phyloP scores from a whole-genome alignment of 2,888 invertebrate species.

The Cataglyphis albicans region DNA sequence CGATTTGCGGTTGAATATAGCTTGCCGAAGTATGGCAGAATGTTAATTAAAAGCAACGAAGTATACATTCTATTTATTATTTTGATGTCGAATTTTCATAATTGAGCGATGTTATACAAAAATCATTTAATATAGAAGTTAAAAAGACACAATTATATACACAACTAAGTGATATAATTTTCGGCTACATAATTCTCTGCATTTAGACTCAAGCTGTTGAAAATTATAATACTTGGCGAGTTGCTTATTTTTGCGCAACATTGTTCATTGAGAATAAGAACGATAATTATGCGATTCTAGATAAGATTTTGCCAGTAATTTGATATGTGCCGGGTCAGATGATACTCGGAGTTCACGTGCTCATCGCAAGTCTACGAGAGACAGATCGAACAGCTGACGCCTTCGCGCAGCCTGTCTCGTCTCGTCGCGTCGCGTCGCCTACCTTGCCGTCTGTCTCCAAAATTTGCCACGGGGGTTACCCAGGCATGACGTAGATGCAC shows the following conservation, averaged over 20 bases:
- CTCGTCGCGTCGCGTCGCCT: not conserved
- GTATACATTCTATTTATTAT: not conserved
- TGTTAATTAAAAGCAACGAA: slow-evolving; percentile 22
- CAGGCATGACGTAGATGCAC: slow-evolving; percentile 72
- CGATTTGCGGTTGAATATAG: slow-evolving; percentile 33
- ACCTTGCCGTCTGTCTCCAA: slow-evolving; percentile 60
- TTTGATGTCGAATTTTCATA: not conserved
- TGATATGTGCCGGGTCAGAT: slow-evolving; percentile 39
- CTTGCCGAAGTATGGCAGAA: not conserved
- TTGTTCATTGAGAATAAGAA: not conserved
- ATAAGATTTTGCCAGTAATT: slow-evolving; percentile 53
- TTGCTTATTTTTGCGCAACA: not conserved
- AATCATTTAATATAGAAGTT: not conserved
- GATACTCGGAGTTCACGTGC: slow-evolving; percentile 46
- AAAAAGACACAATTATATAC: not conserved
- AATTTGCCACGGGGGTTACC: slow-evolving; percentile 68
- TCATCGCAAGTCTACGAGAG: slow-evolving; percentile 52
- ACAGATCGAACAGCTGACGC: slow-evolving; percentile 66
- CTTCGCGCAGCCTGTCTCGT: slow-evolving; percentile 17
- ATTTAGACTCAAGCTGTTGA: not conserved
- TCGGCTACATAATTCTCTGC: not conserved
- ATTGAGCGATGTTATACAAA: not conserved
- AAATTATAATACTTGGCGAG: not conserved
- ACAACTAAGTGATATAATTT: not conserved
- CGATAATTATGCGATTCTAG: slow-evolving; percentile 29